Evolutionary conservation across 1,140 invertebrate species (phyloP).

Genomic region (Drosophila triauraria): DNA sequence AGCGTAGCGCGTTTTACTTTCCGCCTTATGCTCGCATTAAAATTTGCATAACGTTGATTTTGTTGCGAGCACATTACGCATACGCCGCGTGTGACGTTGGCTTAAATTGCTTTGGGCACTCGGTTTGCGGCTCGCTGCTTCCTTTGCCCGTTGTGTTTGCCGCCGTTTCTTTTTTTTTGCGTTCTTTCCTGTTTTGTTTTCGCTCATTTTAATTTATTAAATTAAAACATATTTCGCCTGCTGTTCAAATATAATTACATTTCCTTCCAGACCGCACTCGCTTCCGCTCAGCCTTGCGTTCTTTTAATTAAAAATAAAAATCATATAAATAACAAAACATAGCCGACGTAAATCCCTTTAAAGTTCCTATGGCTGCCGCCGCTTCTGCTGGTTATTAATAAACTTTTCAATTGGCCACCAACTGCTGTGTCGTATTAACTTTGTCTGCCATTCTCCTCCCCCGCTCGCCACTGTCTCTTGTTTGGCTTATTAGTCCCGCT

Average conservation of each 20-base stretch:
- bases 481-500: slow-evolving; percentile 63
- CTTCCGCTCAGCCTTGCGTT: slow-evolving; percentile 14
- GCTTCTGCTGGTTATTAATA: slow-evolving; percentile 74
- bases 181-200: slow-evolving; percentile 27
- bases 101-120: slow-evolving; percentile 53
- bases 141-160: slow-evolving; percentile 22
- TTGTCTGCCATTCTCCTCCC: slow-evolving; percentile 18
- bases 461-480: slow-evolving; percentile 17
- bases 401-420: slow-evolving; percentile 77
- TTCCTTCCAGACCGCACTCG: slow-evolving; percentile 45
- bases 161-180: background rate
- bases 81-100: slow-evolving; percentile 63
- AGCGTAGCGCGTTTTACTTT: slow-evolving; percentile 51
- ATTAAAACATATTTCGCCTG: slow-evolving; percentile 77
- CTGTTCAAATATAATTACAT: slow-evolving; percentile 78
- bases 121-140: slow-evolving; percentile 45
- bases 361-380: slow-evolving; percentile 33
- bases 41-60: slow-evolving; percentile 81
- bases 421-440: slow-evolving; percentile 76
- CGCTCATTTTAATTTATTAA: slow-evolving; percentile 76
- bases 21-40: slow-evolving; percentile 69
- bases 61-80: slow-evolving; percentile 67
- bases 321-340: slow-evolving; percentile 39
- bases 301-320: slow-evolving; percentile 77
- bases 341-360: slow-evolving; percentile 34